Evolutionary conservation across 1,140 invertebrate genomes (phyloP).

Genomic region (Contarinia nasturtii): DNA sequence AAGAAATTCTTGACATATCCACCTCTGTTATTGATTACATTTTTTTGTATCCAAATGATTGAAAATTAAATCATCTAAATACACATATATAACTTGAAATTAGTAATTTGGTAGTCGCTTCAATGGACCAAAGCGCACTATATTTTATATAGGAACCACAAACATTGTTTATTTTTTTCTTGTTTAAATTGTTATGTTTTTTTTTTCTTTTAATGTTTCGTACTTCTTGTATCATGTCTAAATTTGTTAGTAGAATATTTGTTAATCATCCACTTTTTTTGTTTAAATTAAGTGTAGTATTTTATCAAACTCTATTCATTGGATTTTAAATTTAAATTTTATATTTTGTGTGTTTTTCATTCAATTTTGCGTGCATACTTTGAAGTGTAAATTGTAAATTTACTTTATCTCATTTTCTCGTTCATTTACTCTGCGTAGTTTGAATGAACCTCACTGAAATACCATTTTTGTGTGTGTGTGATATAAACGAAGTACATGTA

Average conservation of each 20-base stretch:
- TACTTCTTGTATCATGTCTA: neutral
- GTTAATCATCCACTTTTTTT: neutral
- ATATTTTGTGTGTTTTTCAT: neutral
- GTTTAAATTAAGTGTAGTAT: constrained; percentile 2
- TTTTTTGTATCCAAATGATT: constrained; percentile 15
- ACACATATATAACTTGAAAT: constrained; percentile 28
- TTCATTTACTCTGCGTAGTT: no score
- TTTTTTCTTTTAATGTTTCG: constrained; percentile 15
- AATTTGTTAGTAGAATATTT: neutral
- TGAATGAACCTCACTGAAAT: no score
- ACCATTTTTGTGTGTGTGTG: no score
- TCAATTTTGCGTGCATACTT: constrained; percentile 8
- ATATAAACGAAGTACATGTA: no score
- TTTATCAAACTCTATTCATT: neutral
- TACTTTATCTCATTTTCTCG: no score
- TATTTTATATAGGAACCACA: constrained; percentile 3
- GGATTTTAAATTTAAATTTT: constrained; percentile 6
- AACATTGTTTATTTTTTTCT: constrained; percentile 6
- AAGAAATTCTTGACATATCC: neutral
- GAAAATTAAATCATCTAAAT: constrained; percentile 31
- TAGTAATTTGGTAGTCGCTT: constrained; percentile 3
- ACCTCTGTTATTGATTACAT: neutral
- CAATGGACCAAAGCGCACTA: constrained; percentile 26
- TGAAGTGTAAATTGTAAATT: constrained; percentile 3
- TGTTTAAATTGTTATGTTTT: constrained; percentile 11